Base-by-base conservation (phyloP, 2,797 vertebrate genomes). In the Gadopsis marmoratus region DNA sequence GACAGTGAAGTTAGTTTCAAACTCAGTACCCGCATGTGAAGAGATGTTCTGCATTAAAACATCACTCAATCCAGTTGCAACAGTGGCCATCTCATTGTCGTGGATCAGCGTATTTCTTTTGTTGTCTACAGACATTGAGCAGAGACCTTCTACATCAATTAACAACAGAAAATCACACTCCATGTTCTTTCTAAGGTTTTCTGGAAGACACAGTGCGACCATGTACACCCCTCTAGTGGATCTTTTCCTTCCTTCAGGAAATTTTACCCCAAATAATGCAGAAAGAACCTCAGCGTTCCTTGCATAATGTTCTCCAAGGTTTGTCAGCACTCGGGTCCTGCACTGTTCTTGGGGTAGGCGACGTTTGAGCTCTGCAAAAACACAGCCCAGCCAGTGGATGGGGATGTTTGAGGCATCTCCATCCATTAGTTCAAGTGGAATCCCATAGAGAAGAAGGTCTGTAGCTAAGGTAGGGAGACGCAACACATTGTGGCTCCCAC, bases 371-470 rank as follows among this genome's bases (percentile, higher is more conserved):
- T 96, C 94, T 47, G 84, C 93, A 61, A 97, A 89, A 59, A 97
- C 94, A 50, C 92, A 93, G 0, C 91, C 88, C 35, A 97, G 78
- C 96, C 96, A 97, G 29, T 64, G 88, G 4, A 93, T 50, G 0
- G 96, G 94, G 14, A 97, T 88, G 53, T 94, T 94, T 56, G 95
- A 93, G 3, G 95, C 95, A 80, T 95, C 94, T 66, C 96, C 96
- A 45, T 97, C 96, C 12, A 96, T 92, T 60, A 97, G 79, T 86
- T 97, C 96, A 74, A 97, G 84, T 3, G 96, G 95, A 60, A 96
- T 86, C 1, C 96, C 96, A 41, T 84, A 86, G 48, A 97, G 79
- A 61, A 97, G 90, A 66, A 97, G 91, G 17, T 97, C 96, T 47
- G 91, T 85, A 21, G 95, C 95, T 37, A 97, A 45, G 43, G 86